phyloP scores from a whole-genome alignment of 2,113 vertebrate species.

The Dinomys branickii region DNA sequence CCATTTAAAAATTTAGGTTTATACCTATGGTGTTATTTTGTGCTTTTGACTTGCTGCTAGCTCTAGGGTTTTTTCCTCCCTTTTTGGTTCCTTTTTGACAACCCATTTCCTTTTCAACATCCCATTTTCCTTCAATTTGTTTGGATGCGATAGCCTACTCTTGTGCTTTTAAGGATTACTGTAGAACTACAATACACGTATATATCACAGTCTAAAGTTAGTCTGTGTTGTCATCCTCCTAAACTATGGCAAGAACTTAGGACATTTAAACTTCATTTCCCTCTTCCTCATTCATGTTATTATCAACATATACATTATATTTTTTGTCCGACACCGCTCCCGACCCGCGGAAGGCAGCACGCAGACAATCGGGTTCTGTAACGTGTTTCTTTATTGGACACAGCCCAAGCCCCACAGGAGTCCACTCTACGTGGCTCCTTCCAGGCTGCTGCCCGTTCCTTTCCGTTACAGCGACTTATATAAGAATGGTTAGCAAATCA shows the following conservation, averaged over 20 bases:
- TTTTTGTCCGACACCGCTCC: too few relatives aligned
- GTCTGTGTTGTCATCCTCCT: neutral
- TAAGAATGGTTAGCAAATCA: too few relatives aligned
- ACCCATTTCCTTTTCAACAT: neutral
- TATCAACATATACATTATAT: neutral
- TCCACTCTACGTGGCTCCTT: too few relatives aligned
- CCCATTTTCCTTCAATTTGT: neutral
- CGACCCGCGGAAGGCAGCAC: too few relatives aligned
- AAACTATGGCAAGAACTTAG: neutral
- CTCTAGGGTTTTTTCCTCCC: neutral
- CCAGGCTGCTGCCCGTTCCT: too few relatives aligned
- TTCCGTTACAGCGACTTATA: too few relatives aligned
- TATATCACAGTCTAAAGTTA: neutral
- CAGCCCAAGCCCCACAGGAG: too few relatives aligned
- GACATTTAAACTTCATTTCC: neutral
- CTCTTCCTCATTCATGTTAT: neutral
- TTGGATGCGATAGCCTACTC: neutral
- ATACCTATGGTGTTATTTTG: neutral
- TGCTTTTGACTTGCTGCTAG: neutral
- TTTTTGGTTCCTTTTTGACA: neutral
- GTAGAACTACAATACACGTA: neutral
- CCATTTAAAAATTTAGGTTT: neutral
- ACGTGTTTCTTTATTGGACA: too few relatives aligned
- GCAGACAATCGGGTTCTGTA: too few relatives aligned
- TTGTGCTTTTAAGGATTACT: neutral